A percentile compares a stretch with the other conserved stretches of the same genome.
These are phyloP conservation scores for Lasiurus cinereus DNA, from an alignment of 2,113 vertebrate genomes.

Conservation along the genomic window DNA sequence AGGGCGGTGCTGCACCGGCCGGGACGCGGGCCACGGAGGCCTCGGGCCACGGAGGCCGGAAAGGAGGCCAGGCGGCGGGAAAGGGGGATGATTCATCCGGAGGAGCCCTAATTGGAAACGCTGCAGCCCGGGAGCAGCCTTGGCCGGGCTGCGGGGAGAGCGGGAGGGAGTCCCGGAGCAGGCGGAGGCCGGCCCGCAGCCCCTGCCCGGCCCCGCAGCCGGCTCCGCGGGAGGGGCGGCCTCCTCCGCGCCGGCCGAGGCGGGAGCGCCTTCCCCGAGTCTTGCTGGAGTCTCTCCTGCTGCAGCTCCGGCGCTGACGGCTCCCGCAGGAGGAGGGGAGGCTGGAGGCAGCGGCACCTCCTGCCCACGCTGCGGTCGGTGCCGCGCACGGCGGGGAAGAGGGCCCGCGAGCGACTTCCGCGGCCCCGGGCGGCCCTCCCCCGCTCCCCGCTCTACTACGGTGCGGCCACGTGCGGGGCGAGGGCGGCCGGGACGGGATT, in stretches of 20 bases:
- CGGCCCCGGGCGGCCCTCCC: not conserved
- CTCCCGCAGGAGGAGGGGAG: slow-evolving; percentile 72
- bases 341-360: slow-evolving; percentile 61
- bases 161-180: not conserved
- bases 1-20: slow-evolving; percentile 56
- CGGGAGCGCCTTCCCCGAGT: slow-evolving; percentile 16
- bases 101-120: slow-evolving; percentile 78
- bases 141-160: slow-evolving; percentile 45
- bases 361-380: slow-evolving; percentile 69
- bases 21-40: slow-evolving; percentile 72
- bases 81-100: slow-evolving; percentile 78
- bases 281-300: slow-evolving; percentile 76
- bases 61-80: slow-evolving; percentile 80
- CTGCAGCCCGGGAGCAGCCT: slow-evolving; percentile 72
- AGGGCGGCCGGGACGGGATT: slow-evolving; percentile 59
- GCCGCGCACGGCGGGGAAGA: slow-evolving; percentile 42
- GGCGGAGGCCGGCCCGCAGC: not conserved
- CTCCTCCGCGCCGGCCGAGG: not conserved
- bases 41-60: slow-evolving; percentile 77
- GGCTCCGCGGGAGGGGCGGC: not conserved
- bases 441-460: slow-evolving; percentile 6
- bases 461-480: slow-evolving; percentile 77
- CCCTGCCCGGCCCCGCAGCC: not conserved
- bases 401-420: slow-evolving; percentile 9
- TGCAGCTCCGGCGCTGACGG: slow-evolving; percentile 66